Conservation (phyloP, 2,797 vertebrate species). For the Tokudaia tokunoshimensis region DNA sequence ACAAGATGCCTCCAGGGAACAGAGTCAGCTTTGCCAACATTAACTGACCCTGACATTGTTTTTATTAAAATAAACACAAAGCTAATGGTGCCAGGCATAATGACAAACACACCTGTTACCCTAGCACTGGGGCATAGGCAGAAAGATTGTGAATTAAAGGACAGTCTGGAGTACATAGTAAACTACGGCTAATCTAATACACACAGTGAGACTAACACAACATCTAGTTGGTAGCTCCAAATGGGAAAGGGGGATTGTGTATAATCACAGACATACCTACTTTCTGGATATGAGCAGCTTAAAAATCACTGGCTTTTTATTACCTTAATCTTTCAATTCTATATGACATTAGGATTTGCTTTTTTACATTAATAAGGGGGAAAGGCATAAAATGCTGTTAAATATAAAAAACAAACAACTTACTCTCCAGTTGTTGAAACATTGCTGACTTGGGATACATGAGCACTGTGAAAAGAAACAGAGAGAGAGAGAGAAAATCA, state of each 20-base stretch:
- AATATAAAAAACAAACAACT: conserved; percentile 83
- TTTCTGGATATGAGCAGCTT: background rate
- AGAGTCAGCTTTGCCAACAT: background rate
- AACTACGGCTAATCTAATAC: background rate
- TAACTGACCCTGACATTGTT: conserved; percentile 35
- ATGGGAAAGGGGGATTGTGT: background rate
- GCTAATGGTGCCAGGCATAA: background rate
- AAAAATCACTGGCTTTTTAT: background rate
- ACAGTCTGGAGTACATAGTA: background rate
- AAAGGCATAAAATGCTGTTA: background rate
- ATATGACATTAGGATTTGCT: background rate
- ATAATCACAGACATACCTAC: background rate
- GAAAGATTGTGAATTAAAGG: background rate
- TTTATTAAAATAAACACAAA: conserved; percentile 29
- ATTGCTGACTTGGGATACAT: conserved; percentile 91
- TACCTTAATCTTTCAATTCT: background rate
- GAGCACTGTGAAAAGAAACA: conserved; percentile 90
- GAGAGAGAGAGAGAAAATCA: conserved; percentile 63
- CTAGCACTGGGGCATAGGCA: background rate
- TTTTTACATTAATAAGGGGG: background rate
- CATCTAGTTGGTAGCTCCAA: background rate
- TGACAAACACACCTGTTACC: background rate
- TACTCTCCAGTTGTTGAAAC: conserved; percentile 93
- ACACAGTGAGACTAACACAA: background rate
- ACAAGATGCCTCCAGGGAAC: background rate